A percentile compares a stretch with the other conserved stretches of the same genome.
Conservation (phyloP, 2,113 vertebrate genomes). For the Calcarius ornatus region DNA sequence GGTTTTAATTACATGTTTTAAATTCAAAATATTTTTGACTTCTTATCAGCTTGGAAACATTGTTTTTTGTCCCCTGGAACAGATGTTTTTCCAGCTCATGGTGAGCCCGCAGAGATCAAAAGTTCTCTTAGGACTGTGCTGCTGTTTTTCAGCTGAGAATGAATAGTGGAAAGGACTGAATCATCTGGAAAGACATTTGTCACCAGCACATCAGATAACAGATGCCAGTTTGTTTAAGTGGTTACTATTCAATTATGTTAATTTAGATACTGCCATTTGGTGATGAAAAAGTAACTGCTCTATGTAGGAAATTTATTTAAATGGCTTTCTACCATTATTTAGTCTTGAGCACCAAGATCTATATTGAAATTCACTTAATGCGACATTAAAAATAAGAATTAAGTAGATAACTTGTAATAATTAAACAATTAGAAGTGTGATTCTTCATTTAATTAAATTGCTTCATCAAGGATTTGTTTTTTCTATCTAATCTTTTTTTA, state of each 20-base stretch:
- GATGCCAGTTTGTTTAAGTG: not conserved
- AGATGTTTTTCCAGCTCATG: not conserved
- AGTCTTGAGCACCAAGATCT: not conserved
- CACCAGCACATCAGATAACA: not conserved
- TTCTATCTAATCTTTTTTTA: not conserved
- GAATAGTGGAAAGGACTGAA: not conserved
- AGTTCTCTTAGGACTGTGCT: not conserved
- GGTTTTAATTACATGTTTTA: not conserved
- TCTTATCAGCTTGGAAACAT: not conserved
- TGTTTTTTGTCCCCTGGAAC: not conserved
- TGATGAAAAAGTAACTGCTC: not conserved
- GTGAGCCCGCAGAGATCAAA: not conserved
- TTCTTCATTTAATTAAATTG: not conserved
- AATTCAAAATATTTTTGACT: not conserved
- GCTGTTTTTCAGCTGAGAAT: not conserved
- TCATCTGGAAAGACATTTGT: not conserved
- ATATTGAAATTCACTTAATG: not conserved
- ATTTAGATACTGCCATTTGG: not conserved
- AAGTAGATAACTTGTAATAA: not conserved
- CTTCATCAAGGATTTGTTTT: not conserved
- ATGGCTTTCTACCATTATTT: not conserved
- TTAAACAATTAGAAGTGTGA: not conserved
- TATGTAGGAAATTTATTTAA: not conserved
- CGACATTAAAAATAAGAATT: not conserved
- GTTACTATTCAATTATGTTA: not conserved